These are phyloP conservation scores for Orthonevra nobilis DNA, from an alignment of 2,888 invertebrate species.

Conservation along the genomic window DNA sequence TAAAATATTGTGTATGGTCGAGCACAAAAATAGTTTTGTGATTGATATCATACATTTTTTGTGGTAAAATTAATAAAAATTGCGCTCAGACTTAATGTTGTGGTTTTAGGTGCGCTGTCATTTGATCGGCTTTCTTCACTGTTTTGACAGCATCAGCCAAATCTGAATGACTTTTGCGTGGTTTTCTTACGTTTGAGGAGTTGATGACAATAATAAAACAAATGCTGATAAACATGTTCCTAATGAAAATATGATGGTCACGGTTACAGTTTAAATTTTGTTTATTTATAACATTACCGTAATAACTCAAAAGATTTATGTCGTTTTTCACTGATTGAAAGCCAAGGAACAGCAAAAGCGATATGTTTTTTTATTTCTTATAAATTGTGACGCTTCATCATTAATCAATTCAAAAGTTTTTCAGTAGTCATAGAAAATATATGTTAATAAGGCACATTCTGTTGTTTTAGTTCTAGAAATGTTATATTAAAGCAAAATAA, in stretches of 20 bases:
- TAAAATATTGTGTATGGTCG: slow-evolving; percentile 96
- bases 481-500: too few species aligned
- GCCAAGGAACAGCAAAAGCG: too few species aligned
- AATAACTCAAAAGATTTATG: too few species aligned
- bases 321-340: too few species aligned
- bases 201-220: neutral
- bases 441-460: too few species aligned
- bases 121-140: slow-evolving; percentile 31
- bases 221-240: neutral
- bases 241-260: too few species aligned
- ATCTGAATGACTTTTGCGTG: neutral
- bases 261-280: slow-evolving; percentile 9
- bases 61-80: slow-evolving; percentile 5
- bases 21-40: slow-evolving; percentile 98
- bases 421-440: too few species aligned
- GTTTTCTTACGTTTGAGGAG: neutral
- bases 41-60: slow-evolving; percentile 82
- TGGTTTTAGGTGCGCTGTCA: neutral
- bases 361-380: too few species aligned
- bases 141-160: neutral
- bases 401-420: too few species aligned
- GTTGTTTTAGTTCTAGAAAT: too few species aligned
- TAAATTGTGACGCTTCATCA: too few species aligned
- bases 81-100: slow-evolving; percentile 8
- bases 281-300: too few species aligned